A percentile compares a stretch with the other conserved stretches of the same genome.
Conservation (phyloP, 2,888 invertebrate species). For the Autographa gamma region DNA sequence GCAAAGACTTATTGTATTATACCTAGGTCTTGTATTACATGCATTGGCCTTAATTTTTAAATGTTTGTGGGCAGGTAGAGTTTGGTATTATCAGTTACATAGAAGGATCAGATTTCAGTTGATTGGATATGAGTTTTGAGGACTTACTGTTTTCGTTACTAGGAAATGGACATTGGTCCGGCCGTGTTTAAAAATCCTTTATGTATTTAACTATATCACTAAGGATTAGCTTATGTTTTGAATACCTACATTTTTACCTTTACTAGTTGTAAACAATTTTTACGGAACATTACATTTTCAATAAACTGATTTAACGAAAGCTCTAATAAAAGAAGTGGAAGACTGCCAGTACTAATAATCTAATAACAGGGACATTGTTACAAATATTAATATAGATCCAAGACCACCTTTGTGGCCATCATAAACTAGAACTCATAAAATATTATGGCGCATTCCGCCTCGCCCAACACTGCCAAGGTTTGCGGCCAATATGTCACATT, state of each 20-base stretch:
- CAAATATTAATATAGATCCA: conserved; percentile 34
- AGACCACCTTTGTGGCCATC: conserved; percentile 36
- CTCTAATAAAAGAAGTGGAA: conserved; percentile 16
- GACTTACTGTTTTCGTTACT: not conserved
- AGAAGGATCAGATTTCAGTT: not conserved
- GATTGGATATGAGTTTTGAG: not conserved
- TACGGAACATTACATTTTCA: not conserved
- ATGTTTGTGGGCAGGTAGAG: conserved; percentile 20
- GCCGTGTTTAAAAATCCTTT: too few species aligned
- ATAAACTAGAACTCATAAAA: conserved; percentile 59
- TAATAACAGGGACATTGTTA: conserved; percentile 13
- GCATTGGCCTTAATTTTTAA: conserved; percentile 38
- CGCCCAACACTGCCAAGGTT: conserved; percentile 53
- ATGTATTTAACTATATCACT: too few species aligned
- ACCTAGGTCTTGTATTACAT: conserved; percentile 31
- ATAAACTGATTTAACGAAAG: not conserved
- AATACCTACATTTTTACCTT: too few species aligned
- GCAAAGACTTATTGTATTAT: conserved; percentile 34
- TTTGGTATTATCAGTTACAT: conserved; percentile 9
- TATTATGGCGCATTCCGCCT: conserved; percentile 59
- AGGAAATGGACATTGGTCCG: too few species aligned
- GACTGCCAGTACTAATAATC: conserved; percentile 29
- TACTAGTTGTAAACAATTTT: too few species aligned
- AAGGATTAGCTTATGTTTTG: too few species aligned
- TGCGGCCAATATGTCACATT: conserved; percentile 57